Evolutionary conservation across 2,888 invertebrate genomes (phyloP), one percentile per base, ranked within the genome.

Genomic region (Euzetes globulus): DNA sequence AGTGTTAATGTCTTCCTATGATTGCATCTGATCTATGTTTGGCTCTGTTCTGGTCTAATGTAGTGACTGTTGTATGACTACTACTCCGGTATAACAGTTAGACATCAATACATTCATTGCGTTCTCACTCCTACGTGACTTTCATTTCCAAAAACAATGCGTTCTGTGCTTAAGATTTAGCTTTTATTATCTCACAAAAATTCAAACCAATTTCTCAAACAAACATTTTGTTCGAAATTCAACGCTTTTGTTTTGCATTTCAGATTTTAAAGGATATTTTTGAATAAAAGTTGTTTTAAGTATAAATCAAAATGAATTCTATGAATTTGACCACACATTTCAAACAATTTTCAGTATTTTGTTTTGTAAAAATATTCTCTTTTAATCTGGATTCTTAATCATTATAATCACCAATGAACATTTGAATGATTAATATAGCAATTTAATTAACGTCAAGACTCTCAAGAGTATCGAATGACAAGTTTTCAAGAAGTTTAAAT

Each of bases 1-100:
- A 68, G 68, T 68, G 68, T 68, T 68, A 68, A 68, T 68, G 41
- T 68, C 41, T 33, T 68, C 41, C 19, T n/a, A 68, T 11, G 68
- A 68, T 41, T 41, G 37, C 68, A 68, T 41, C 37, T 68, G 68
- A 68, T 68, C 41, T 41, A 68, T 68, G 68, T 68, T 45, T 68
- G 37, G 11, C 68, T 33, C 6, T 27, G 4, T 17, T 27, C 60
- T 60, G 7, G 25, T 25, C 17, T 68, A 68, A 68, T 41, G 45
- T 41, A 68, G 37, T 41, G 60, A 33, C 60, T 29, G 58, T 33
- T 65, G 68, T 68, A 41, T 68, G 27, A 60, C 60, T 60, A 60
- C 3, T 29, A 25, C 25, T 22, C 41, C 41, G 41, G 41, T 41
- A 41, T 13, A 4, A 7, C 63, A 63, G 29, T 68, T 68, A 41